Percentiles rank a stretch among this genome's conserved stretches.
Evolutionary conservation across 2,113 vertebrate species (phyloP).

Genomic region (Chloropsis cyanopogon): DNA sequence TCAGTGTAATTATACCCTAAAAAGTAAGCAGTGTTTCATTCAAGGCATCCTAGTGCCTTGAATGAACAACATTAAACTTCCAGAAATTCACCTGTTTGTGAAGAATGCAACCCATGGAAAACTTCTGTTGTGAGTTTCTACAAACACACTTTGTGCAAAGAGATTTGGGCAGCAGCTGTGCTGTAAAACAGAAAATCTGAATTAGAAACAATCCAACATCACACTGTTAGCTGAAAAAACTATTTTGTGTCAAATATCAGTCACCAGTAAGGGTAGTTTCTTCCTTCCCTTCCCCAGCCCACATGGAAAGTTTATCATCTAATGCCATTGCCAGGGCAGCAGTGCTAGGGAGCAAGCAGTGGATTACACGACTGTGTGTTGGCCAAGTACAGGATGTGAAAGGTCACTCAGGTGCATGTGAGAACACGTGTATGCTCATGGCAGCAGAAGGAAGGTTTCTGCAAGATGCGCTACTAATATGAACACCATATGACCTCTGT

Average conservation of each 20-base stretch:
- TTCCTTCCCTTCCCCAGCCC: background rate
- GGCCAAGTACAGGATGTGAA: background rate
- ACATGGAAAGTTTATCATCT: background rate
- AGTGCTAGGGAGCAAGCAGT: background rate
- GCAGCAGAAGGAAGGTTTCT: background rate
- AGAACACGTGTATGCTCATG: background rate
- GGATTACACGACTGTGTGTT: background rate
- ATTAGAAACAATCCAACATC: background rate
- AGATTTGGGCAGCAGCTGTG: constrained; percentile 93
- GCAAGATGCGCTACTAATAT: background rate
- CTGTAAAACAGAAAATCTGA: constrained; percentile 70
- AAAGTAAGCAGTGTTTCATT: background rate
- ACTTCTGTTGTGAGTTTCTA: constrained; percentile 86
- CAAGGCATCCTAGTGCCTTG: background rate
- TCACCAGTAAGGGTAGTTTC: background rate
- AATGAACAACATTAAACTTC: background rate
- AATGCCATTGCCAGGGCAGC: background rate
- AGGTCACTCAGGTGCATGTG: background rate
- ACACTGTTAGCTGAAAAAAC: rapidly evolving
- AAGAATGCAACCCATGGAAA: constrained; percentile 92
- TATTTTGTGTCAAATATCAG: background rate
- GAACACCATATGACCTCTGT: background rate
- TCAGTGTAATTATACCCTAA: background rate
- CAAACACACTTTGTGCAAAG: constrained; percentile 91
- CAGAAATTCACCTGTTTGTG: constrained; percentile 82